Conservation (phyloP, 2,797 vertebrate species). For the Prunella strophiata region DNA sequence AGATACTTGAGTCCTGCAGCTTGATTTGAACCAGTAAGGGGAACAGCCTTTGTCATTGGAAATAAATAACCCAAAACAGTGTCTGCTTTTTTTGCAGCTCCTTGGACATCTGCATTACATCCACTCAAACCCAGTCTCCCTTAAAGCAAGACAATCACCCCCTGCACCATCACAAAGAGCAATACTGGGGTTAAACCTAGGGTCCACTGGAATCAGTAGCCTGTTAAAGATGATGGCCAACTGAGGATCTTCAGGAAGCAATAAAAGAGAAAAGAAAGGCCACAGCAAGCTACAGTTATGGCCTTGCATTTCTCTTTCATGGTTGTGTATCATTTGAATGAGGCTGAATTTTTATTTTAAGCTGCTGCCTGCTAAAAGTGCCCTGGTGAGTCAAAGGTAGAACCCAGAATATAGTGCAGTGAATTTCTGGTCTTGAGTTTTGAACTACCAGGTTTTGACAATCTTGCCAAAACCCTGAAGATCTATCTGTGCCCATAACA, state of each 20-base stretch:
- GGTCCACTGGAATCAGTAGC: not conserved
- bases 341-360: not conserved
- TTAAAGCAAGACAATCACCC: not conserved
- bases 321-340: not conserved
- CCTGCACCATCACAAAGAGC: not conserved
- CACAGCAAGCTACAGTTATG: not conserved
- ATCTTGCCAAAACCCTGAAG: not conserved
- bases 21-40: not conserved
- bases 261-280: not conserved
- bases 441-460: not conserved
- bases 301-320: not conserved
- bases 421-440: not conserved
- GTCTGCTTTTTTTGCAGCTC: not conserved
- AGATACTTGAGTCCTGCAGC: not conserved
- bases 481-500: not conserved
- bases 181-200: rapidly evolving
- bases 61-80: not conserved
- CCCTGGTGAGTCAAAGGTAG: not conserved
- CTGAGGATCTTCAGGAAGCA: not conserved
- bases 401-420: not conserved
- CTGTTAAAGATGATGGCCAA: not conserved
- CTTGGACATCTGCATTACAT: not conserved
- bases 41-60: not conserved
- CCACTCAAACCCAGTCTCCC: not conserved
- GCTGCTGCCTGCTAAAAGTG: not conserved